A percentile compares a stretch with the other conserved stretches of the same genome.
Evolutionary conservation across 2,888 invertebrate species (phyloP).

Genomic region (Nemotelus nigrinus): DNA sequence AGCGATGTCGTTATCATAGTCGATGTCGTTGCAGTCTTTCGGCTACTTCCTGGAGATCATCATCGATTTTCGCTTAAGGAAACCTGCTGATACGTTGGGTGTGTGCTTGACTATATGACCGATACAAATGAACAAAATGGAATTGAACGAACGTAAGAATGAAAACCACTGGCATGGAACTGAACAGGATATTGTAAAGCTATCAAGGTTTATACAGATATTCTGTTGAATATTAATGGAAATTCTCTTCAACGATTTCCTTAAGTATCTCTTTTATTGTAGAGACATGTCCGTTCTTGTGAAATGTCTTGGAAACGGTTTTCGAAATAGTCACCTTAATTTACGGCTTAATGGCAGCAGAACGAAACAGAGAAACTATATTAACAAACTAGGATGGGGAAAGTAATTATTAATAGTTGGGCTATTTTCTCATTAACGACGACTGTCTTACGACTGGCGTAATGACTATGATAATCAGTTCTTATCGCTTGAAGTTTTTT

Average conservation of each 20-base stretch:
- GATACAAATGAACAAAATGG: too few species aligned
- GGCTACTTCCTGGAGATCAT: slow-evolving; percentile 1
- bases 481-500: too few species aligned
- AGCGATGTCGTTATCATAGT: background rate
- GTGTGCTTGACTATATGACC: too few species aligned
- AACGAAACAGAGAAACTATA: background rate
- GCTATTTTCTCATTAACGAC: slow-evolving; percentile 11
- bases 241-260: slow-evolving; percentile 27
- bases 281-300: background rate
- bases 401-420: slow-evolving; percentile 2
- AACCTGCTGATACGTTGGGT: slow-evolving; percentile 28
- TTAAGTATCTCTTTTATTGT: slow-evolving; percentile 11
- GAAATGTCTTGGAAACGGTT: background rate
- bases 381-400: background rate
- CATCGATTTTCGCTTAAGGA: slow-evolving; percentile 44
- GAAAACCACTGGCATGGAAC: too few species aligned
- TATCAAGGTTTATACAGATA: slow-evolving; percentile 10
- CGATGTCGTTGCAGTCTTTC: background rate
- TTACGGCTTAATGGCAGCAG: background rate
- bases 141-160: too few species aligned
- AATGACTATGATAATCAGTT: too few species aligned
- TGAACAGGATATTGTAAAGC: slow-evolving; percentile 11
- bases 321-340: slow-evolving; percentile 5
- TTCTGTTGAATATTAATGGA: slow-evolving; percentile 37
- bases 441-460: too few species aligned